Base-by-base conservation (phyloP, 2,113 vertebrate species). In the Crotalus viridis region DNA sequence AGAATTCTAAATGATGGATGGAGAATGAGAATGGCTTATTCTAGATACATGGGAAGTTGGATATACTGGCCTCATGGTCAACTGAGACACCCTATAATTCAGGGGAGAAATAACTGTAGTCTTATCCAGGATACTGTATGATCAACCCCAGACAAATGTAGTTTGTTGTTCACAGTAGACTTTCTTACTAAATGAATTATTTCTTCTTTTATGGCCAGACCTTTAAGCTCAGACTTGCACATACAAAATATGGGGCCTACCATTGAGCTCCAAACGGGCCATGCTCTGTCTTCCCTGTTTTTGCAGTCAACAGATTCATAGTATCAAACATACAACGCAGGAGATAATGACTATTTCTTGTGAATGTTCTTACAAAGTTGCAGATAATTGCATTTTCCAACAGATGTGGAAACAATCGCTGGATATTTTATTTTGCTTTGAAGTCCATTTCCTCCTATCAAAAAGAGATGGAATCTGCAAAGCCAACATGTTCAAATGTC, bases 391-490 rank as follows among this genome's bases (percentile, higher is more conserved):
- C 24, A 10, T n/a, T 61, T 87, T 51, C 43, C 19, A 52, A 26
- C 19, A 88, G 85, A 87, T 22, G 8, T 52, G 85, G 61, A 64
- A 46, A 22, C 59, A 43, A 54, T 69, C 33, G 26, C 33, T n/a
- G 51, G 24, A 7, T n/a, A 43, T 59, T 86, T 93, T 93, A 43
- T 8, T 89, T 48, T 13, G 3, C 52, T n/a, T 19, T 19, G 22
- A 89, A 92, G 39, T 22, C 26, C 26, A 43, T 56, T 57, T 91
- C 1, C 0, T 5, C 39, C 54, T 17, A 61, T 26, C n/a, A 33
- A 54, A 52, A 91, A 87, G 26, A 55, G 28, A 52, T 94, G 48
- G 22, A 92, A 51, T n/a, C 10, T 91, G 55, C 91, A 88, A 46
- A 85, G 69, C 39, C 22, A 59, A 13, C 15, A 3, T 43, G n/a